Evolutionary conservation across 2,113 vertebrate species (phyloP).

Genomic region (Tenebrosternarchus preto): DNA sequence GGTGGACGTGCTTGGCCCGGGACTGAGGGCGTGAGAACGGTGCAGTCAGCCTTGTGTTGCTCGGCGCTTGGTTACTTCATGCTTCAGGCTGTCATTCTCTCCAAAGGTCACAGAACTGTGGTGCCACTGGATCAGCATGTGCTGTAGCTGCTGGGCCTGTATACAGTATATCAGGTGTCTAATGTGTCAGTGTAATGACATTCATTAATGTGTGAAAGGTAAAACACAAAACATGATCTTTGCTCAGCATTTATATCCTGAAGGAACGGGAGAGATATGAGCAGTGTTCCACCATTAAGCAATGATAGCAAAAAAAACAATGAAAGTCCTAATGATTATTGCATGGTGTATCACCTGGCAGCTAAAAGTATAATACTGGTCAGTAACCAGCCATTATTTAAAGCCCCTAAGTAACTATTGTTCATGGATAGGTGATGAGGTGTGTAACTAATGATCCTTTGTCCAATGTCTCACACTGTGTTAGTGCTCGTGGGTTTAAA

Average conservation of each 20-base stretch:
- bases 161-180: too few relatives aligned
- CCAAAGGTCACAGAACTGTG: background rate
- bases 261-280: background rate
- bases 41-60: conserved; percentile 29
- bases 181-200: background rate
- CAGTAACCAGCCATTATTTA: too few relatives aligned
- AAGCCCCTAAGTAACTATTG: too few relatives aligned
- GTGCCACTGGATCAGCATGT: background rate
- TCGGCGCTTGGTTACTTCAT: conserved; percentile 36
- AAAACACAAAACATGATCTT: background rate
- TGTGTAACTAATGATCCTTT: background rate
- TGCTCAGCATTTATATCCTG: background rate
- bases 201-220: conserved; percentile 25
- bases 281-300: background rate
- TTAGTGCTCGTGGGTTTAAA: conserved; percentile 26
- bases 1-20: conserved; percentile 42
- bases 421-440: background rate
- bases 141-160: background rate
- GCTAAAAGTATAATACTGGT: too few relatives aligned
- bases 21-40: conserved; percentile 47
- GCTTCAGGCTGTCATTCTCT: conserved; percentile 9
- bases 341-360: background rate
- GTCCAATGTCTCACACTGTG: background rate
- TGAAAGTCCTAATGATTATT: background rate
- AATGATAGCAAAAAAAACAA: background rate